Percentiles rank a stretch among this genome's conserved stretches.
Conservation (phyloP, 2,888 invertebrate species). For the Lasioglossum lativentre region DNA sequence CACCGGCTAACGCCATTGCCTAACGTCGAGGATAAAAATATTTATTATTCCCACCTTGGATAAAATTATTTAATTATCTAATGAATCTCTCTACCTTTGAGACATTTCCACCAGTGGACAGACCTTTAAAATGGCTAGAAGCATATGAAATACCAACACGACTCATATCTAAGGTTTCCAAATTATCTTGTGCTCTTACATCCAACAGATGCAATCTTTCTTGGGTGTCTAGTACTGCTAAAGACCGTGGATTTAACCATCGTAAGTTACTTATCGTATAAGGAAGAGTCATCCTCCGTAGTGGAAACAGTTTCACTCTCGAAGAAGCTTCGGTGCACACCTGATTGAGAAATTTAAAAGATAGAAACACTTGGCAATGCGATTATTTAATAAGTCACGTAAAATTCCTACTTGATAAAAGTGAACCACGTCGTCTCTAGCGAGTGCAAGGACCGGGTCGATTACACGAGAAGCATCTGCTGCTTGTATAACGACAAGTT, state of each 20-base stretch:
- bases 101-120: slow-evolving; percentile 98
- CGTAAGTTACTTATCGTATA: slow-evolving; percentile 91
- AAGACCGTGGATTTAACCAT: slow-evolving; percentile 93
- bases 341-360: slow-evolving; percentile 78
- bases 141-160: slow-evolving; percentile 93
- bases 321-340: slow-evolving; percentile 86
- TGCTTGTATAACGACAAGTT: slow-evolving; percentile 93
- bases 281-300: slow-evolving; percentile 89
- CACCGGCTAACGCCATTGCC: slow-evolving; percentile 91
- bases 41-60: slow-evolving; percentile 2
- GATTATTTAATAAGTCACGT: slow-evolving; percentile 21
- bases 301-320: slow-evolving; percentile 87
- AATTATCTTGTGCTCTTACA: slow-evolving; percentile 94
- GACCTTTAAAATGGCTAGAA: slow-evolving; percentile 94
- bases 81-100: slow-evolving; percentile 83
- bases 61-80: neutral
- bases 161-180: slow-evolving; percentile 93
- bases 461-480: slow-evolving; percentile 88
- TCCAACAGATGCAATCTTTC: slow-evolving; percentile 96
- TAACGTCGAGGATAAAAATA: slow-evolving; percentile 40
- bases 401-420: slow-evolving; percentile 90
- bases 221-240: slow-evolving; percentile 93
- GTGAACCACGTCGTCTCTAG: slow-evolving; percentile 92
- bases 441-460: slow-evolving; percentile 96
- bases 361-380: slow-evolving; percentile 12